Base-by-base conservation (phyloP, 2,113 vertebrate species). In the Cyanoderma ruficeps region DNA sequence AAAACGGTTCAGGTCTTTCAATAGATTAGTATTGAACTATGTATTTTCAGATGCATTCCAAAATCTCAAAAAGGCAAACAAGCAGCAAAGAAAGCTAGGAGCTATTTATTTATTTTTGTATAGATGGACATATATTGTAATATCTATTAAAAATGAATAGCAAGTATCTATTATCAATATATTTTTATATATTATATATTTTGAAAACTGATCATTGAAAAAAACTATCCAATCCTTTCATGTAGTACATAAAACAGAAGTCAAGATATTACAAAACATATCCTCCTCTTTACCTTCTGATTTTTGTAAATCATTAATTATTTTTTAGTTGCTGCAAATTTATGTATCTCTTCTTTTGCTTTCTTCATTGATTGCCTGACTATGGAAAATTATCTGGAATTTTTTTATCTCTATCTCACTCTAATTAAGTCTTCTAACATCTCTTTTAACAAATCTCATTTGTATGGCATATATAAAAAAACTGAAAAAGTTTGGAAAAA, bases 11-110 rank as follows among this genome's bases (percentile, higher is more conserved):
- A 64, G 4, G 11, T 42, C 6, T 64, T 83, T 72, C n/a, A 60
- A 5, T 27, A 8, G 18, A 39, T 7, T 11, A 50, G 2, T 47
- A n/a, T 11, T 33, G 7, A 79, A 46, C 6, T n/a, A 41, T 12
- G 2, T 17, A 23, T 79, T 37, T 86, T 79, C 30, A 79, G 56
- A 68, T 42, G 4, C 4, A 80, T 64, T 4, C 11, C 16, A 86
- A 81, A 65, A 65, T 65, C 21, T 52, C 55, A 53, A 55, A 93
- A 89, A 42, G 22, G 3, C 2, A 88, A 57, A 35, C 2, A 83
- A 79, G 1, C 1, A 63, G 4, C 6, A 50, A 81, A 83, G 5
- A 55, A 75, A 49, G 0, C 3, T 56, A 56, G 3, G 21, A n/a
- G 50, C 3, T 10, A 23, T 50, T n/a, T 37, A 5, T 47, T 80